These are phyloP conservation scores for Scrobipalpa costella DNA, from an alignment of 2,888 invertebrate genomes.

Conservation along the genomic window DNA sequence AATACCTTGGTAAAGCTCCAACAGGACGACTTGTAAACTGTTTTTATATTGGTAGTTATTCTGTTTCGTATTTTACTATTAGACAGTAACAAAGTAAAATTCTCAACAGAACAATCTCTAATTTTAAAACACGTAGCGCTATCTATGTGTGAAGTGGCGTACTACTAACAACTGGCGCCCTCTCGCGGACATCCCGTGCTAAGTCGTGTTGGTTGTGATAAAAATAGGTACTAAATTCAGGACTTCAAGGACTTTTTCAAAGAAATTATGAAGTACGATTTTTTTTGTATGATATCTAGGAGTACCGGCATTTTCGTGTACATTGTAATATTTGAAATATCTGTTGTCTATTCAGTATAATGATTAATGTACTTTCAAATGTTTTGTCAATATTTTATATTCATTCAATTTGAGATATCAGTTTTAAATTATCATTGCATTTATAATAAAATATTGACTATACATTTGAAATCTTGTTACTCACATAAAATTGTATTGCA, in stretches of 20 bases:
- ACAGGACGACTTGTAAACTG: slow-evolving; percentile 35
- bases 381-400: slow-evolving; percentile 2
- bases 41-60: slow-evolving; percentile 36
- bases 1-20: slow-evolving; percentile 41
- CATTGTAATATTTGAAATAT: slow-evolving; percentile 11
- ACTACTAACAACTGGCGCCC: slow-evolving; percentile 47
- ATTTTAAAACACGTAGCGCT: slow-evolving; percentile 37
- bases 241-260: slow-evolving; percentile 4
- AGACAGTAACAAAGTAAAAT: slow-evolving; percentile 4
- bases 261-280: background rate
- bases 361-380: background rate
- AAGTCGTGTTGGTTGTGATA: slow-evolving; percentile 65
- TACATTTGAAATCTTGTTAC: background rate
- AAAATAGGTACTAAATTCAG: slow-evolving; percentile 28
- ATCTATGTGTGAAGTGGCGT: slow-evolving; percentile 40
- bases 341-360: background rate
- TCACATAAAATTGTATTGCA: background rate
- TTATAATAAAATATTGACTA: background rate
- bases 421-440: background rate
- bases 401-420: background rate
- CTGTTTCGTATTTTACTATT: slow-evolving; percentile 1
- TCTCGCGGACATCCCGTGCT: slow-evolving; percentile 49
- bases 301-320: slow-evolving; percentile 63
- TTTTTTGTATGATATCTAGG: slow-evolving; percentile 38
- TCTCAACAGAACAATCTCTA: slow-evolving; percentile 35